These are phyloP conservation scores for Formica selysi DNA, from an alignment of 1,140 invertebrate species.

Conservation along the genomic window DNA sequence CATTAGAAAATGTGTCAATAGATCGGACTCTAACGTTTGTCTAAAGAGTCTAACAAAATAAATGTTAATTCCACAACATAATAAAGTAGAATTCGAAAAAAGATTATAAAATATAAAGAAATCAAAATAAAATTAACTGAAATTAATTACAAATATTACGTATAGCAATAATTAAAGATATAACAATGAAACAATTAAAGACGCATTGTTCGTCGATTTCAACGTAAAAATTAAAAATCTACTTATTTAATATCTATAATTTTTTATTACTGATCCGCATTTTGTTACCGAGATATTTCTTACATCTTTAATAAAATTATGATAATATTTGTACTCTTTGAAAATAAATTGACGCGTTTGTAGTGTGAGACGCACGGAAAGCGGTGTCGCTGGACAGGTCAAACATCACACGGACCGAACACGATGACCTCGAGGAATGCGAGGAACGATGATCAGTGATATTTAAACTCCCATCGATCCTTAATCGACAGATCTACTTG, in stretches of 20 bases:
- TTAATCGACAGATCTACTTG: slow-evolving; percentile 69
- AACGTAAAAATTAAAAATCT: background rate
- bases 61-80: too few species aligned
- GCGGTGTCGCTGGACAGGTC: slow-evolving; percentile 53
- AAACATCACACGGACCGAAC: slow-evolving; percentile 53
- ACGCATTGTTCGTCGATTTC: background rate
- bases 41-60: too few species aligned
- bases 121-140: background rate
- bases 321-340: slow-evolving; percentile 24
- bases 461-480: slow-evolving; percentile 74
- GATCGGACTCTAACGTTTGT: too few species aligned
- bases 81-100: too few species aligned
- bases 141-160: background rate
- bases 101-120: background rate
- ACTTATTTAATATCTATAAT: background rate
- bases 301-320: background rate
- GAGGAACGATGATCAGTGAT: slow-evolving; percentile 76
- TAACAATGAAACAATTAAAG: background rate
- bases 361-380: slow-evolving; percentile 17
- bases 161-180: background rate
- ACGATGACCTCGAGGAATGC: slow-evolving; percentile 73
- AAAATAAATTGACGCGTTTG: slow-evolving; percentile 1
- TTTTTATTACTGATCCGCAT: background rate
- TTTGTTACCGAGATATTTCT: background rate
- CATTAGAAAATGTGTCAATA: too few species aligned